Base-by-base conservation (phyloP, 2,888 invertebrate species). In the Pristionchus fissidentatus region DNA sequence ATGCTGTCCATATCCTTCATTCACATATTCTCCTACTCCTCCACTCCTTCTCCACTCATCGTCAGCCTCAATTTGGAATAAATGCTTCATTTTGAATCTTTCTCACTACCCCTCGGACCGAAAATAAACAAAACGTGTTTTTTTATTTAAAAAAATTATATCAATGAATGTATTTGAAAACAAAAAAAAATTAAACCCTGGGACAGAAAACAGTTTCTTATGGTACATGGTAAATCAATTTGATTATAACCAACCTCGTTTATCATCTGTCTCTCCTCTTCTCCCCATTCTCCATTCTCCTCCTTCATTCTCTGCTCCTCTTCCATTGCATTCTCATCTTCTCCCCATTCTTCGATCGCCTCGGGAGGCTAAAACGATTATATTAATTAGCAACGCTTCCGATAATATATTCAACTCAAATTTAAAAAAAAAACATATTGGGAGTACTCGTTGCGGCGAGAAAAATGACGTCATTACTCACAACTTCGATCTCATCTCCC, bases 401-500 rank as follows among this genome's bases (percentile, higher is more conserved):
- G 4, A 22, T n/a, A 55, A 8, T 55, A 15, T 55, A 57, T n/a
- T 5, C 15, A 57, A 57, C 10, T 15, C 29, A n/a, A n/a, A n/a
- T n/a, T n/a, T n/a, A n/a, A n/a, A n/a, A n/a, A n/a, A n/a, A n/a
- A n/a, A n/a, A n/a, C n/a, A n/a, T n/a, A n/a, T n/a, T n/a, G n/a
- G n/a, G n/a, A n/a, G n/a, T n/a, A n/a, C n/a, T n/a, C n/a, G n/a
- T n/a, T n/a, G n/a, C n/a, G n/a, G n/a, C n/a, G n/a, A n/a, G n/a
- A 15, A 49, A 15, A 19, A 49, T 49, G 19, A 15, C 49, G 49
- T 15, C 49, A 15, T 10, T 49, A 38, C 73, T 46, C 46, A 73
- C 73, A 41, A 73, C 73, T 73, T 73, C 73, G 26, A 73, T 73
- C 73, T 73, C 73, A 46, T 73, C 73, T 73, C 73, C 73, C 46